Evolutionary conservation across 1,140 invertebrate genomes (phyloP).

Genomic region (Chymomyza costata): DNA sequence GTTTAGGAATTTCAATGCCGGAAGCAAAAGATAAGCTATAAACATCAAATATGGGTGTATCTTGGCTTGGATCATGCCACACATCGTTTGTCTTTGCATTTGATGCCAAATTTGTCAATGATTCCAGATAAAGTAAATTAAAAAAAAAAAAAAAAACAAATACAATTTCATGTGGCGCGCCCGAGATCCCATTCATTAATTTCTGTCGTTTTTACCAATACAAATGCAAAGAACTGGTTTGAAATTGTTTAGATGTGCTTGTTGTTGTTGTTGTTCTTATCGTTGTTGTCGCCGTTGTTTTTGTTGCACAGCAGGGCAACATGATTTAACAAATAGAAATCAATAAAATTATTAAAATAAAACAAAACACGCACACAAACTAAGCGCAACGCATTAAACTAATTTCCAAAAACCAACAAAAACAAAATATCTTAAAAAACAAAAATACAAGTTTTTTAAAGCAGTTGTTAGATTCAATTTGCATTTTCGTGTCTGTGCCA

Average conservation of each 20-base stretch:
- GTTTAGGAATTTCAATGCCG: no score
- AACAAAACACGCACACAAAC: constrained; percentile 6
- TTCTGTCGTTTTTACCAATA: constrained; percentile 23
- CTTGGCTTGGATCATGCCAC: no score
- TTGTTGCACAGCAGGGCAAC: constrained; percentile 38
- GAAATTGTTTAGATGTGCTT: constrained; percentile 10
- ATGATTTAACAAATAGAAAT: constrained; percentile 45
- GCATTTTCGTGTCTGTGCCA: constrained; percentile 63
- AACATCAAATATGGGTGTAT: no score
- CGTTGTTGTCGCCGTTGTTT: no score
- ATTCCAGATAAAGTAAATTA: constrained; percentile 35
- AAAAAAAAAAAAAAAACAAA: no score
- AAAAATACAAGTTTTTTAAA: constrained; percentile 32
- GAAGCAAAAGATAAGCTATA: no score
- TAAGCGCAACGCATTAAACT: constrained; percentile 44
- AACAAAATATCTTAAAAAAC: no score
- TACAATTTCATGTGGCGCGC: constrained; percentile 39
- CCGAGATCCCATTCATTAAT: constrained; percentile 51
- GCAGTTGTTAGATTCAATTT: constrained; percentile 54
- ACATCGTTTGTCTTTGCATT: constrained; percentile 42
- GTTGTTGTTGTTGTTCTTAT: no score
- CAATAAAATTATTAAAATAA: constrained; percentile 47
- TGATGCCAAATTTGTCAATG: constrained; percentile 67
- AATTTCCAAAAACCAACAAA: no score
- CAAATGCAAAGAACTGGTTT: no score